Evolutionary conservation across 1,140 invertebrate species (phyloP).

Genomic region (Danaus melanippus): DNA sequence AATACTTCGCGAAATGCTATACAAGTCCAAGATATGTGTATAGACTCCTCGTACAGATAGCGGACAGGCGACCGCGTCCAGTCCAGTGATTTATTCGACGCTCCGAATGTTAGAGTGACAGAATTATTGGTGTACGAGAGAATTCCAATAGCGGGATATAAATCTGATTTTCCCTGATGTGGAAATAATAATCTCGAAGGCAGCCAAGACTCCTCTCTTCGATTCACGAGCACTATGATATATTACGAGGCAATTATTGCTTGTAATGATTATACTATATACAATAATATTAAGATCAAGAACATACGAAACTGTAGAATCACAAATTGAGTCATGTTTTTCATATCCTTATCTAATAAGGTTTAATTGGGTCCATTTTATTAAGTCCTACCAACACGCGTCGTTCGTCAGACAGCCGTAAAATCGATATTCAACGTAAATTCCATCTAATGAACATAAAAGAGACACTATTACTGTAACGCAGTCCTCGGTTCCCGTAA

Average conservation of each 20-base stretch:
- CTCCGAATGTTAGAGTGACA: conserved; percentile 14
- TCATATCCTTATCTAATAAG: no score
- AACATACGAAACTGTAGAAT: background rate
- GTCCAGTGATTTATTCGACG: conserved; percentile 1
- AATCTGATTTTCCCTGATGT: conserved; percentile 21
- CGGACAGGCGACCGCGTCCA: background rate
- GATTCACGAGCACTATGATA: no score
- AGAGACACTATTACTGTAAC: conserved; percentile 17
- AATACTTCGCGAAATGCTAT: conserved; percentile 1
- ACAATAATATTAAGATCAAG: conserved; percentile 4
- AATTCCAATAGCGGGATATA: conserved; percentile 23
- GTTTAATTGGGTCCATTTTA: no score
- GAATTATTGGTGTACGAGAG: conserved; percentile 18
- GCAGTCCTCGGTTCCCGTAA: conserved; percentile 28
- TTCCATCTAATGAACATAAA: conserved; percentile 1
- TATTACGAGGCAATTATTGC: no score
- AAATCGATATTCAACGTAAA: conserved; percentile 10
- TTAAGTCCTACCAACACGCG: no score
- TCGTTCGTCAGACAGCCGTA: conserved; percentile 11
- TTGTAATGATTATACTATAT: no score
- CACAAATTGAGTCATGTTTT: no score
- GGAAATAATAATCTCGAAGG: conserved; percentile 10
- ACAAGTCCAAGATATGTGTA: background rate
- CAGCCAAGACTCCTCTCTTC: no score
- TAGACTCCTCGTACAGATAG: background rate